These are phyloP conservation scores for Meandrusa payeni DNA, from an alignment of 2,888 invertebrate species.

Conservation along the genomic window DNA sequence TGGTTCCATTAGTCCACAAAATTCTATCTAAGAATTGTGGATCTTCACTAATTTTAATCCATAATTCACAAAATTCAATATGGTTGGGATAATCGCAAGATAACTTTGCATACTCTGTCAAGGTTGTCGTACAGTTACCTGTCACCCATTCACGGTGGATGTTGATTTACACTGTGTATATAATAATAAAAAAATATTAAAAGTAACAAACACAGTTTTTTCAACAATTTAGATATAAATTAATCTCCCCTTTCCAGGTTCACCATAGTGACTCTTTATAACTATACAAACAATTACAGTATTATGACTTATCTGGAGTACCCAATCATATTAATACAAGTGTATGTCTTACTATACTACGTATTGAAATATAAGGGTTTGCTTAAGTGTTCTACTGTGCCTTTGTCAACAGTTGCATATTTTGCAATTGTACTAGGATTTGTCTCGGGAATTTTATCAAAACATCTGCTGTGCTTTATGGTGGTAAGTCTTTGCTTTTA, in stretches of 20 bases:
- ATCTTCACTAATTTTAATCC: no score
- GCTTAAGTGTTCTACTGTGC: constrained; percentile 61
- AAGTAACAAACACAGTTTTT: no score
- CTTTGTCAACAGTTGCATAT: constrained; percentile 51
- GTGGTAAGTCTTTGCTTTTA: constrained; percentile 79
- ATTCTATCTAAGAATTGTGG: no score
- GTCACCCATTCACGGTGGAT: no score
- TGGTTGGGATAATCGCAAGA: no score
- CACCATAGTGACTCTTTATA: constrained; percentile 90
- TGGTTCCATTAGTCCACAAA: no score
- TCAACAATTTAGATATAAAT: no score
- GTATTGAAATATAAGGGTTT: constrained; percentile 85
- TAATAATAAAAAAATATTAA: no score
- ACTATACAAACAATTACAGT: constrained; percentile 87
- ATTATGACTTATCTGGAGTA: constrained; percentile 91
- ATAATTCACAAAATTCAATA: no score
- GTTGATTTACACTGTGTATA: no score
- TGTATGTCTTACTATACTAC: constrained; percentile 86
- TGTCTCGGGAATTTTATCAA: constrained; percentile 56
- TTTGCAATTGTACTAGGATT: constrained; percentile 46
- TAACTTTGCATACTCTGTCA: no score
- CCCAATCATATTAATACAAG: constrained; percentile 88
- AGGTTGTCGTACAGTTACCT: no score
- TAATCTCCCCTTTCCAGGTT: constrained; percentile 83
- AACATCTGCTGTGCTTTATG: constrained; percentile 77